A percentile compares a stretch with the other conserved stretches of the same genome.
phyloP scores from a whole-genome alignment of 2,888 invertebrate genomes.

The Agrilus mali region DNA sequence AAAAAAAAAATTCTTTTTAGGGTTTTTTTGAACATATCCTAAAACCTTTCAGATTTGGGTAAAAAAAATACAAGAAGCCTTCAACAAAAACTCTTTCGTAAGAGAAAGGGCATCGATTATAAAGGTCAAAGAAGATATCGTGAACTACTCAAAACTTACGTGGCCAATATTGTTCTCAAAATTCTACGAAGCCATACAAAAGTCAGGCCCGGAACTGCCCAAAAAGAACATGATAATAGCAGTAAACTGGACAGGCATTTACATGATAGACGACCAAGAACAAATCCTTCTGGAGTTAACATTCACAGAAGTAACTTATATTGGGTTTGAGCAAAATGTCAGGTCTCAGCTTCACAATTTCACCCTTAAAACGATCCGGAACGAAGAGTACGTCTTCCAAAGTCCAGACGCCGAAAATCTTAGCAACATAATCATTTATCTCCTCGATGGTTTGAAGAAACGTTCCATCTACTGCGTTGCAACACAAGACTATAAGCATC shows the following conservation, averaged over 20 bases:
- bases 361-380: conserved; percentile 68
- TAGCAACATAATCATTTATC: conserved; percentile 59
- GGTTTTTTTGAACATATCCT: not conserved
- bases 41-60: conserved; percentile 54
- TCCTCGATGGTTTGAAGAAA: conserved; percentile 77
- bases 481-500: conserved; percentile 43
- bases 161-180: conserved; percentile 93
- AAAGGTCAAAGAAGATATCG: conserved; percentile 80
- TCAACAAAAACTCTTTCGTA: conserved; percentile 58
- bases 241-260: conserved; percentile 88
- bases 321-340: conserved; percentile 45
- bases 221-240: conserved; percentile 77
- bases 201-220: conserved; percentile 49
- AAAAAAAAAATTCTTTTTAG: too few relatives aligned
- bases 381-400: conserved; percentile 84
- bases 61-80: conserved; percentile 56
- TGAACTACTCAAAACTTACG: conserved; percentile 78
- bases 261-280: conserved; percentile 84
- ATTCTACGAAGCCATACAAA: conserved; percentile 82
- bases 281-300: conserved; percentile 77
- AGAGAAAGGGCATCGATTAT: conserved; percentile 50
- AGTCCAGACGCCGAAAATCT: conserved; percentile 81
- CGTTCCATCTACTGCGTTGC: conserved; percentile 78
- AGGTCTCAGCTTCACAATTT: conserved; percentile 49
- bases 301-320: conserved; percentile 75